phyloP scores from a whole-genome alignment of 2,888 invertebrate genomes.

The Drosophila bunnanda region DNA sequence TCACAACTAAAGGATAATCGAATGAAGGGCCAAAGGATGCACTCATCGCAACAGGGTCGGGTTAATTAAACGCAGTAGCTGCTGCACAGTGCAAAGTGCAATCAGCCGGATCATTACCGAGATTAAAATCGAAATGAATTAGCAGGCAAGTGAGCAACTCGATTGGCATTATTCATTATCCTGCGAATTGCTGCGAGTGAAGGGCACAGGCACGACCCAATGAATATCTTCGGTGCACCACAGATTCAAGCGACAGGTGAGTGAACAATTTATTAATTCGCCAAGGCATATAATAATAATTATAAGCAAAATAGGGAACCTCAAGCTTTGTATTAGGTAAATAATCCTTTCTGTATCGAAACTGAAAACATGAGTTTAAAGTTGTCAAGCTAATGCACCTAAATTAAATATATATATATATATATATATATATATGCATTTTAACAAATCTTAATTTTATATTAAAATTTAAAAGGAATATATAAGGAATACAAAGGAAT shows the following conservation, averaged over 20 bases:
- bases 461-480: too few relatives aligned
- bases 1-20: neutral
- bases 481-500: too few relatives aligned
- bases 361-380: too few relatives aligned
- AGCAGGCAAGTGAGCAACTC: constrained; percentile 1
- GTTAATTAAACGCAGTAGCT: neutral
- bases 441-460: too few relatives aligned
- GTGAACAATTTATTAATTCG: neutral
- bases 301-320: neutral
- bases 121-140: constrained; percentile 10
- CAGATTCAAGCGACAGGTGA: constrained; percentile 1
- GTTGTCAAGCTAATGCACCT: too few relatives aligned
- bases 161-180: constrained; percentile 13
- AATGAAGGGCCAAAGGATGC: neutral
- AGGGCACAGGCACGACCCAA: neutral
- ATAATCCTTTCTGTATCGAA: too few relatives aligned
- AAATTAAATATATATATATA: too few relatives aligned
- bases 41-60: neutral
- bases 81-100: neutral
- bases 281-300: neutral
- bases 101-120: constrained; percentile 10
- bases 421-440: too few relatives aligned
- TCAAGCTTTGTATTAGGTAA: neutral
- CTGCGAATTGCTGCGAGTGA: neutral
- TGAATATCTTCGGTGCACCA: too few relatives aligned